These are phyloP conservation scores for Scomber japonicus DNA, from an alignment of 2,113 vertebrate species.

Conservation along the genomic window DNA sequence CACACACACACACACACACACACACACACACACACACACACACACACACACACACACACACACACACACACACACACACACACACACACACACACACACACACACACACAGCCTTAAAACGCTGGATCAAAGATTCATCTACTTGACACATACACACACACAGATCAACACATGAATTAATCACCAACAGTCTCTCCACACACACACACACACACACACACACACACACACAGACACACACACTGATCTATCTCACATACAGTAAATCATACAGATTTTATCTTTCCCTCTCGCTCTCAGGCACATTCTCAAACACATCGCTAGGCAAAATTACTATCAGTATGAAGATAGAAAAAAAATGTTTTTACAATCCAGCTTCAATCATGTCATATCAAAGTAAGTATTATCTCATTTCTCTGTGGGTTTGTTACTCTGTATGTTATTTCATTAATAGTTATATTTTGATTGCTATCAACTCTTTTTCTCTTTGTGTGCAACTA, in stretches of 20 bases:
- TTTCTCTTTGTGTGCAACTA: constrained; percentile 24
- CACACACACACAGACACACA: constrained; percentile 16
- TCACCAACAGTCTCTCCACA: neutral
- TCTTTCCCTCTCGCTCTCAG: constrained; percentile 20
- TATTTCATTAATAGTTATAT: constrained; percentile 58
- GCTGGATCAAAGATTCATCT: constrained; percentile 63
- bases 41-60: constrained; percentile 31
- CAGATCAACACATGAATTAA: neutral
- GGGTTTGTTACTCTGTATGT: constrained; percentile 28
- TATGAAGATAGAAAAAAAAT: neutral
- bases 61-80: constrained; percentile 31
- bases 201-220: constrained; percentile 4
- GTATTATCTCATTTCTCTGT: constrained; percentile 45
- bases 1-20: constrained; percentile 26
- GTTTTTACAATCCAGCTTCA: constrained; percentile 32
- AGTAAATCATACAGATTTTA: constrained; percentile 58
- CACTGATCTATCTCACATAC: constrained; percentile 16
- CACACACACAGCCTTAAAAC: constrained; percentile 41
- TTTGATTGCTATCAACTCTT: constrained; percentile 57
- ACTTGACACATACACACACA: constrained; percentile 41
- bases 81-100: constrained; percentile 21
- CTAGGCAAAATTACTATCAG: constrained; percentile 13
- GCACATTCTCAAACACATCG: constrained; percentile 36
- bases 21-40: constrained; percentile 31
- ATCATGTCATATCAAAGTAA: constrained; percentile 49